phyloP scores from a whole-genome alignment of 2,797 vertebrate species.

The Peromyscus melanophrys region DNA sequence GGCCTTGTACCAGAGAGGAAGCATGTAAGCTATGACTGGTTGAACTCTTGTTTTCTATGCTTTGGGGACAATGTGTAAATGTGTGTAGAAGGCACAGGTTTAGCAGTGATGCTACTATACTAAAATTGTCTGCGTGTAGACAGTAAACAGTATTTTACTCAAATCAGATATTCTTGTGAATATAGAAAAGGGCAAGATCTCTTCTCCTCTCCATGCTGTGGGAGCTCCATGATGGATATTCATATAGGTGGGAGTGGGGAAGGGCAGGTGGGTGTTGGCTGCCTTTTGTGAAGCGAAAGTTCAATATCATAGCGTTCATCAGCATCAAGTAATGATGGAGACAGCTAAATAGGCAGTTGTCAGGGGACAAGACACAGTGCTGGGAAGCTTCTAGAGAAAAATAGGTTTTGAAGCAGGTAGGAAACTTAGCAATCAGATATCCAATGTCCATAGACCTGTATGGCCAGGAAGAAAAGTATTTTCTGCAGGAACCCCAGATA shows the following conservation, averaged over 20 bases:
- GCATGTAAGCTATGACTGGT: not conserved
- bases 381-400: constrained; percentile 25
- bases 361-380: not conserved
- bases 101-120: not conserved
- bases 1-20: not conserved
- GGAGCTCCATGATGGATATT: not conserved
- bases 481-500: not conserved
- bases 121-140: not conserved
- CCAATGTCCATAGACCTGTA: not conserved
- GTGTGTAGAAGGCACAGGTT: not conserved
- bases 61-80: not conserved
- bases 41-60: not conserved
- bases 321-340: not conserved
- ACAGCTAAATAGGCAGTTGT: not conserved
- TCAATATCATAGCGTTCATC: not conserved
- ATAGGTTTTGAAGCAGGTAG: not conserved
- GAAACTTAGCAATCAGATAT: not conserved
- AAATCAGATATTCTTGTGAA: not conserved
- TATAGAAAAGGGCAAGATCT: not conserved
- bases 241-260: not conserved
- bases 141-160: constrained; percentile 9
- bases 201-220: not conserved
- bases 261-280: not conserved
- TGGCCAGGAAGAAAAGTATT: not conserved
- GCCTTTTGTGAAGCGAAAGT: not conserved